Percentiles rank a stretch among this genome's conserved stretches.
phyloP scores from a whole-genome alignment of 2,113 vertebrate genomes.

The Aptenodytes forsteri region DNA sequence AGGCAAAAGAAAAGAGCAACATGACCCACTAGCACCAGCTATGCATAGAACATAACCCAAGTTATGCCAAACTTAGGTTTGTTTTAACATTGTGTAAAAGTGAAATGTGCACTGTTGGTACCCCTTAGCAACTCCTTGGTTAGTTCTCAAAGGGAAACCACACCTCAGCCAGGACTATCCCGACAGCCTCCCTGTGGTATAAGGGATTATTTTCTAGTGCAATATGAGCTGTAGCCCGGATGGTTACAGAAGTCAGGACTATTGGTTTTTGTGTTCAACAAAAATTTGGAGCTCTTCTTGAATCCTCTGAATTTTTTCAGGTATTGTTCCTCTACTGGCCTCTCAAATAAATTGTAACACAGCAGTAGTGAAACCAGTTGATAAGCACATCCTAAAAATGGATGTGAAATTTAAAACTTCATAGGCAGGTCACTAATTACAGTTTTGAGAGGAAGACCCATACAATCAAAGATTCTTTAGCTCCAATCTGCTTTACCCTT shows the following conservation, averaged over 20 bases:
- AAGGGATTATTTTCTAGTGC: background rate
- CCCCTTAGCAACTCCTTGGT: rapidly evolving
- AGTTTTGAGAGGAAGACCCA: background rate
- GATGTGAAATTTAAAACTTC: background rate
- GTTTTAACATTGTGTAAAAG: background rate
- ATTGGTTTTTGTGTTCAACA: background rate
- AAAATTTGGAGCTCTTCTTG: background rate
- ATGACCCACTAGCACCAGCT: background rate
- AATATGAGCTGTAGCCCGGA: background rate
- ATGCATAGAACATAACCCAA: background rate
- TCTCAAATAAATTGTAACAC: background rate
- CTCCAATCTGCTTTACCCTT: background rate
- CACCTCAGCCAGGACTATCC: background rate
- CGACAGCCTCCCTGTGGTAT: background rate
- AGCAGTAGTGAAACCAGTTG: background rate
- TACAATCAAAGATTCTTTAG: background rate
- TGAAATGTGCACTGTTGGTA: background rate
- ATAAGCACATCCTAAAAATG: background rate
- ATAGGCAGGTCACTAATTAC: background rate
- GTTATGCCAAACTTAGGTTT: background rate
- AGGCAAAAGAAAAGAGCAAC: background rate
- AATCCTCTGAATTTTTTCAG: background rate
- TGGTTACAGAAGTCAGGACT: background rate
- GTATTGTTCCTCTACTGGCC: background rate
- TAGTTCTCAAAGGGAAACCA: background rate